Conservation (phyloP, 2,888 invertebrate species). For the Julus scandinavius region DNA sequence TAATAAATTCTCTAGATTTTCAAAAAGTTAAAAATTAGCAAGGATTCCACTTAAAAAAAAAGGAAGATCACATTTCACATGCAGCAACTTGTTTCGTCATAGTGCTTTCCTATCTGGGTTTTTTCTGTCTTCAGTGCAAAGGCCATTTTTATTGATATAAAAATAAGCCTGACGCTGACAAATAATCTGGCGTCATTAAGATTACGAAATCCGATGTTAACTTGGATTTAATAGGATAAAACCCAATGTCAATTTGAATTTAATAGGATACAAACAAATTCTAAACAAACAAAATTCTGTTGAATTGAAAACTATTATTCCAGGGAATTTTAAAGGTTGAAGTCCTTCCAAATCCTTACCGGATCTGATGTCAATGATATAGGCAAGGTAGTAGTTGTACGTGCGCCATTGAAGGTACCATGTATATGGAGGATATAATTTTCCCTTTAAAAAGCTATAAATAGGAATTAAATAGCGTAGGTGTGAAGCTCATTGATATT, state of each 20-base stretch:
- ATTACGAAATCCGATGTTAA: not conserved
- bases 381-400: not conserved
- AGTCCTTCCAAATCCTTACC: not conserved
- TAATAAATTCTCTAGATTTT: no score
- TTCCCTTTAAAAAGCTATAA: not conserved
- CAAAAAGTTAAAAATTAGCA: no score
- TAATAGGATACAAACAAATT: not conserved
- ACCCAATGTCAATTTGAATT: not conserved
- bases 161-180: not conserved
- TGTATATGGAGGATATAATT: not conserved
- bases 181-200: not conserved
- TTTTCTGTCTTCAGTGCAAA: not conserved
- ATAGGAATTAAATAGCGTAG: not conserved
- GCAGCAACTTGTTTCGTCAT: not conserved
- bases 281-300: not conserved
- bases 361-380: not conserved
- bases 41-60: no score
- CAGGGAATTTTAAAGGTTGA: not conserved
- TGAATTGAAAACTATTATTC: not conserved
- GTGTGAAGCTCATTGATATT: not conserved
- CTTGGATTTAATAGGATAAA: not conserved
- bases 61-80: no score
- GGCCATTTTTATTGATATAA: not conserved
- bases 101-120: not conserved
- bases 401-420: not conserved